Evolutionary conservation across 1,140 invertebrate genomes (phyloP).

Genomic region (Danaus plexippus): DNA sequence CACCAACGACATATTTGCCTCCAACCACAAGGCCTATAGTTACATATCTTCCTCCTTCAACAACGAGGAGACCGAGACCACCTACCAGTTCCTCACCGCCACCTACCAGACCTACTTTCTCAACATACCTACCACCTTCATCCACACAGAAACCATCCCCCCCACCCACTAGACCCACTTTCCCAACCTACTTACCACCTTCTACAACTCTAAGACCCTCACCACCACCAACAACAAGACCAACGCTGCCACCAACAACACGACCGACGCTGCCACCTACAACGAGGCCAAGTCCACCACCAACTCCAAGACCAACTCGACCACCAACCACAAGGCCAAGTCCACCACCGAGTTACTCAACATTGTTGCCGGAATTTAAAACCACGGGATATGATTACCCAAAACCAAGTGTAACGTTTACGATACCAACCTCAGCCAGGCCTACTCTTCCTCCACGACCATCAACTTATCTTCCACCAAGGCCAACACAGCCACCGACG

Average conservation of each 20-base stretch:
- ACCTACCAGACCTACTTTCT: constrained; percentile 6
- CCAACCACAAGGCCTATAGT: constrained; percentile 7
- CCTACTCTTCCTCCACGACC: constrained; percentile 19
- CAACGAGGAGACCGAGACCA: constrained; percentile 7
- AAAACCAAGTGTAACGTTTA: constrained; percentile 54
- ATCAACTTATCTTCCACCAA: constrained; percentile 12
- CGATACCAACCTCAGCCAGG: constrained; percentile 24
- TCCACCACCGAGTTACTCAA: constrained; percentile 22
- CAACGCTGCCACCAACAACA: constrained; percentile 13
- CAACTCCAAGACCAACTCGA: constrained; percentile 13
- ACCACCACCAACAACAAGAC: constrained; percentile 24
- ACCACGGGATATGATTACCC: constrained; percentile 68
- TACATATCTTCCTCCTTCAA: constrained; percentile 10
- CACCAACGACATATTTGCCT: constrained; percentile 11
- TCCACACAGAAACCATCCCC: constrained; percentile 10
- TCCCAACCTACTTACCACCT: constrained; percentile 13
- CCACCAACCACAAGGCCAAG: constrained; percentile 12
- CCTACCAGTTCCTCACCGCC: constrained; percentile 21
- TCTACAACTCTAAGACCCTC: constrained; percentile 16
- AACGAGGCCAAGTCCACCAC: constrained; percentile 14
- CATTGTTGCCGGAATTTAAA: constrained; percentile 15
- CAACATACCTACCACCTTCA: constrained; percentile 7
- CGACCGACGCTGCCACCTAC: constrained; percentile 9
- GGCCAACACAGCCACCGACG: constrained; percentile 12
- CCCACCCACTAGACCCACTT: constrained; percentile 14